Evolutionary conservation across 2,888 invertebrate genomes (phyloP).

Genomic region (Oeneis ivallda): DNA sequence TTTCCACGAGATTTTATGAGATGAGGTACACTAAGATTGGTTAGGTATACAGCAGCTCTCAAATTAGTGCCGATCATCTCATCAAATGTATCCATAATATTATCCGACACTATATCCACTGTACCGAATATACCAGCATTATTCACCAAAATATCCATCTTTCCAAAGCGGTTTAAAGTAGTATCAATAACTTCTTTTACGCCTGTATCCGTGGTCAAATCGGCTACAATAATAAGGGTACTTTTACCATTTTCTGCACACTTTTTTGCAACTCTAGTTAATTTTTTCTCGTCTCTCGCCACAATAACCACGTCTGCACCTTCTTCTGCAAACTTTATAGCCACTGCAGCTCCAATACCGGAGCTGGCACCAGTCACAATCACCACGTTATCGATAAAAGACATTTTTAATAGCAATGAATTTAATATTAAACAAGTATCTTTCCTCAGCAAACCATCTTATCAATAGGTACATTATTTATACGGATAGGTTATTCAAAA

Average conservation of each 20-base stretch:
- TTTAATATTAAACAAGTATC: background rate
- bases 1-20: conserved; percentile 47
- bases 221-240: conserved; percentile 32
- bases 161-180: conserved; percentile 73
- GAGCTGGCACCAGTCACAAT: conserved; percentile 84
- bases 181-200: conserved; percentile 72
- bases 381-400: conserved; percentile 71
- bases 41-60: conserved; percentile 43
- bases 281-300: conserved; percentile 84
- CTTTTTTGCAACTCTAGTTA: conserved; percentile 76
- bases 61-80: conserved; percentile 45
- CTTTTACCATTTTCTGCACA: conserved; percentile 37
- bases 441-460: background rate
- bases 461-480: too few species aligned
- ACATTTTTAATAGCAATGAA: conserved; percentile 7
- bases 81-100: conserved; percentile 47
- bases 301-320: conserved; percentile 82
- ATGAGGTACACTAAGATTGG: conserved; percentile 43
- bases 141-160: conserved; percentile 50
- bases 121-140: conserved; percentile 45
- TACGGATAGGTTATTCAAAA: too few species aligned
- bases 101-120: conserved; percentile 42
- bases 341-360: conserved; percentile 86
- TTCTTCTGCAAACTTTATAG: conserved; percentile 82
- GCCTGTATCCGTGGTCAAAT: conserved; percentile 39